Evolutionary conservation across 1,140 invertebrate genomes (phyloP), one percentile per base, ranked within the genome.

Genomic region (Drosophila sechellia): DNA sequence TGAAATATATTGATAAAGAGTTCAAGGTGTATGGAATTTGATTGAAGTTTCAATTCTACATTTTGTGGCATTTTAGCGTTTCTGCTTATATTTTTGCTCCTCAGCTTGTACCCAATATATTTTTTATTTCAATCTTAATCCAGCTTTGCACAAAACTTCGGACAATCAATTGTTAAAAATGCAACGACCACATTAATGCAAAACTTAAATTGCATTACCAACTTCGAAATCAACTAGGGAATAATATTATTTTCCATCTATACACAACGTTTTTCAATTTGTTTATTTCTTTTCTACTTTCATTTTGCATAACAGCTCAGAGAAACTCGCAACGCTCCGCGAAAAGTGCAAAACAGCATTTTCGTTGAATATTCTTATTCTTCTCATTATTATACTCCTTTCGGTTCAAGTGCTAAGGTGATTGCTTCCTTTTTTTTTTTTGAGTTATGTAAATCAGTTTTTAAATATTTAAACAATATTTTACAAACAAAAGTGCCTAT

Each of bases 281-380:
- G n/a, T 27, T 39, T 39, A 11, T 6, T 5, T 27, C 6, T 54
- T 54, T 39, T 27, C 11, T 25, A 11, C 15, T 13, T 37, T 25
- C n/a, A 12, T 2, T 60, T 27, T 2, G 4, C 5, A 46, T 72
- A 31, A 31, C 27, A 31, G 31, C 31, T 31, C 58, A 40, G 22
- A n/a, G 52, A 73, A 45, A 66, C 65, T 68, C 57, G 66, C 52
- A 48, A 61, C 40, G 61, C 79, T 68, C 66, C 59, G 66, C 77
- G 17, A 42, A 53, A 78, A 52, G 66, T 56, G 4, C 8, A 31
- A 20, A 31, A 31, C 1, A 48, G 25, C 35, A 49, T 35, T 56
- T 70, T 25, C 35, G 22, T 6, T 17, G 13, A 34, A n/a, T n/a
- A 15, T 4, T 25, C 27, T 3, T 17, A 50, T 12, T 68, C n/a